Evolutionary conservation across 2,888 invertebrate genomes (phyloP), one percentile per base, ranked within the genome.

Genomic region (Argyra leucocephala): DNA sequence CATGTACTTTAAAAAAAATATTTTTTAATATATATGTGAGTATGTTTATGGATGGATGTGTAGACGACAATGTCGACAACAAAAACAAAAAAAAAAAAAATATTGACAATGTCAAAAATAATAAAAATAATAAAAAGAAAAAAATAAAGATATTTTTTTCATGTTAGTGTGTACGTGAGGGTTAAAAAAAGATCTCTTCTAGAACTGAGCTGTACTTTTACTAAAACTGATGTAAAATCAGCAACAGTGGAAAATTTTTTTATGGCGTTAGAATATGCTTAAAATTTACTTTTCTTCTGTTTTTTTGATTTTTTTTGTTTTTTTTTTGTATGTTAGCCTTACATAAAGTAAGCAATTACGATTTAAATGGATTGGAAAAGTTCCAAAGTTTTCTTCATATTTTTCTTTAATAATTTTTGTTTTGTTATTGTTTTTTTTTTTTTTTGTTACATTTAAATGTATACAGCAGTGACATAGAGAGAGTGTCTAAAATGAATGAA

Each of bases 271-370:
- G 48, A 48, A 48, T 48, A 48, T 48, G 48, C 18, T 48, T 2
- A 48, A 48, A 31, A 31, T 31, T 31, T 31, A 7, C 31, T 31
- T 31, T 31, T 31, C 10, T 31, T 7, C 10, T 31, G 5, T 10
- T 7, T 31, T 31, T 31, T 31, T 31, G 5, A 31, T 31, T 31
- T 10, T 31, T 31, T 7, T 31, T 48, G 37, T 37, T 48, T 48
- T 48, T 48, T 12, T 48, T 48, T 48, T 48, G 15, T 48, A n/a
- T 31, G 3, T 31, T 48, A 9, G 15, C 18, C 18, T 48, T 48
- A n/a, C n/a, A 18, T 48, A 48, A 48, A 48, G 48, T 48, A 48
- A 48, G 48, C 48, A 48, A 48, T 48, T 48, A 48, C 48, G 18
- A 48, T 48, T 15, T 48, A 48, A 48, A 48, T 48, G 48, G 18